These are phyloP conservation scores for Dromiciops gliroides DNA, from an alignment of 2,113 vertebrate species.

Conservation along the genomic window DNA sequence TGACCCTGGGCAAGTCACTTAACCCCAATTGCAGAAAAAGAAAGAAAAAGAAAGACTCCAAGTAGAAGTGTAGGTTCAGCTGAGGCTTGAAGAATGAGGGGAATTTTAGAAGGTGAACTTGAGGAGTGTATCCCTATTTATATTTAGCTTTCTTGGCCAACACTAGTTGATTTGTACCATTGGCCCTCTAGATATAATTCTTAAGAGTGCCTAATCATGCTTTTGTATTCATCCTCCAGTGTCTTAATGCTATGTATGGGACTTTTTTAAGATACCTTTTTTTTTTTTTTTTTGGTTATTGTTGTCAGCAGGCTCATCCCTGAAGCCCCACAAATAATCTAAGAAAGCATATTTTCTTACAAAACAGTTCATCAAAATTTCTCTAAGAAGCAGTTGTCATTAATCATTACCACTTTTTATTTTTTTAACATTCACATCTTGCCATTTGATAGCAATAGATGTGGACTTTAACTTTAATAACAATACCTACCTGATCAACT, in stretches of 20 bases:
- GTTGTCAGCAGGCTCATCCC: too few species aligned
- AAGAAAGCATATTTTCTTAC: background rate
- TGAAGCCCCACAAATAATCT: background rate
- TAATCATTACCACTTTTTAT: background rate
- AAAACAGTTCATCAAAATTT: background rate
- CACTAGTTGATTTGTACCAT: background rate
- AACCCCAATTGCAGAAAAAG: too few species aligned
- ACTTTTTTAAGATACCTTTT: background rate
- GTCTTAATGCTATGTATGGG: background rate
- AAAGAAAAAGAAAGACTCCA: background rate
- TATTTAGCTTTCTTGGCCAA: background rate
- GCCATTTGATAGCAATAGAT: background rate
- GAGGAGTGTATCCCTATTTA: background rate
- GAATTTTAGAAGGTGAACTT: background rate
- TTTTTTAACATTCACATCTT: background rate
- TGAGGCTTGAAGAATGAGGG: background rate
- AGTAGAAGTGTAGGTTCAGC: background rate
- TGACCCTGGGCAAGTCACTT: too few species aligned
- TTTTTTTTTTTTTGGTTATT: too few species aligned
- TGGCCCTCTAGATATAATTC: background rate
- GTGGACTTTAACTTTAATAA: background rate
- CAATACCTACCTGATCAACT: background rate
- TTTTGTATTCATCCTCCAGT: background rate
- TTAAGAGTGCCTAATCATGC: background rate
- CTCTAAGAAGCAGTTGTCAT: background rate